Evolutionary conservation across 2,888 invertebrate genomes (phyloP).

Genomic region (Panorpa germanica): DNA sequence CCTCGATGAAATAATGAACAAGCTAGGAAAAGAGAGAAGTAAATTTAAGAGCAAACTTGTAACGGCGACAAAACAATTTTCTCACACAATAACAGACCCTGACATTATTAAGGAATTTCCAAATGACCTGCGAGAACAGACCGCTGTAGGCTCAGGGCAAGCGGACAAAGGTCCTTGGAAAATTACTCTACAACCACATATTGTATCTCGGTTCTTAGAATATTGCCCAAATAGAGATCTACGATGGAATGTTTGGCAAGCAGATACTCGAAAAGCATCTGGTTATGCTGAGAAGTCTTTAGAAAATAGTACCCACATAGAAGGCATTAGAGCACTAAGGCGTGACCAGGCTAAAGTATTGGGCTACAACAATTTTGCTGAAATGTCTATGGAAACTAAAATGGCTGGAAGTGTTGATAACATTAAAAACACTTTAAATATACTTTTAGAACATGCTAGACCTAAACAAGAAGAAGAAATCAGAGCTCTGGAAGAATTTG

Average conservation of each 20-base stretch:
- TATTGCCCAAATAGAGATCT: constrained; percentile 62
- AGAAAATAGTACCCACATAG: constrained; percentile 54
- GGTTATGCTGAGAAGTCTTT: constrained; percentile 38
- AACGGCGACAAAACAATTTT: constrained; percentile 42
- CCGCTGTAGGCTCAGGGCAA: constrained; percentile 40
- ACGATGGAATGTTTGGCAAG: constrained; percentile 76
- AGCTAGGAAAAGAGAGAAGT: constrained; percentile 33
- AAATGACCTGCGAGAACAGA: constrained; percentile 38
- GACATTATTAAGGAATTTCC: constrained; percentile 56
- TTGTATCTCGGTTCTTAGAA: constrained; percentile 60
- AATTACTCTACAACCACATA: constrained; percentile 51
- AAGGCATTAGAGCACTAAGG: constrained; percentile 53
- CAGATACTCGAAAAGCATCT: constrained; percentile 50
- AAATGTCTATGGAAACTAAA: constrained; percentile 88
- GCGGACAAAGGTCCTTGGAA: constrained; percentile 64
- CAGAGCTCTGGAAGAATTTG: constrained; percentile 48
- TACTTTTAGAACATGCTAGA: constrained; percentile 43
- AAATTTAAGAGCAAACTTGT: constrained; percentile 49
- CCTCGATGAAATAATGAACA: constrained; percentile 31
- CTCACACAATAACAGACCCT: constrained; percentile 43
- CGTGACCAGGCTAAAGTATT: constrained; percentile 52
- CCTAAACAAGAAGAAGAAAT: constrained; percentile 63
- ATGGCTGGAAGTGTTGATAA: constrained; percentile 68
- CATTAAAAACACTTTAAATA: constrained; percentile 48
- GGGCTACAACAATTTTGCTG: constrained; percentile 60